Base-by-base conservation (phyloP, 2,113 vertebrate genomes). In the Bambusicola thoracicus region DNA sequence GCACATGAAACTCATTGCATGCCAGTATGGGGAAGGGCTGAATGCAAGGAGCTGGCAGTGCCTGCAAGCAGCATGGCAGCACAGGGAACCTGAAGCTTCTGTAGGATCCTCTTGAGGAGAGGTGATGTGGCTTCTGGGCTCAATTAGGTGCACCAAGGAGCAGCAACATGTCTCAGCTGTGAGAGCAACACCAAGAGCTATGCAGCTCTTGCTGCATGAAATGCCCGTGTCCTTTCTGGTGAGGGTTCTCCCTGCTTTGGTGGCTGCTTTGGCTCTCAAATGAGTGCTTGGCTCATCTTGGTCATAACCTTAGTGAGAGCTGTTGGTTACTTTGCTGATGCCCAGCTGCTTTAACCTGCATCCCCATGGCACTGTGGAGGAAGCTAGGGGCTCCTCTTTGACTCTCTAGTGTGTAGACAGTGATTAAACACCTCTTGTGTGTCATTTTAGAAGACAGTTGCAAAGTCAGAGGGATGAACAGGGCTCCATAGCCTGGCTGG, bases 11-110 rank as follows among this genome's bases (percentile, higher is more conserved):
- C 38, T 59, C 13, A 5, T 36, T 56, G 11, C 11, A 7, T 20
- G 66, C 6, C 22, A 34, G 30, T 25, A 1, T 13, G 53, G 36
- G 62, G 30, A 13, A 40, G 32, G 4, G 3, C 22, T 27, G 41
- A 5, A 48, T 20, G 32, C 36, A 8, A 18, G 3, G 36, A 5
- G 30, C 0, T 2, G 0, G 17, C 2, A 41, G 11, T 17, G n/a
- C 21, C 58, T 29, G 43, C 43, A 29, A 78, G 7, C 30, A 29
- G 7, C 1, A 32, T 11, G 55, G 43, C 55, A 43, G 38, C 4
- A 24, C 59, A 63, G 21, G 15, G 19, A 8, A 38, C 16, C 30
- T 34, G 80, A 11, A n/a, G 10, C 14, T 74, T 3, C 2, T 30
- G 36, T 3, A 16, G n/a, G 36, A 12, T 87, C 11, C 49, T 58